These are phyloP conservation scores for Melanotus villosus DNA, from an alignment of 2,888 invertebrate genomes.

Conservation along the genomic window DNA sequence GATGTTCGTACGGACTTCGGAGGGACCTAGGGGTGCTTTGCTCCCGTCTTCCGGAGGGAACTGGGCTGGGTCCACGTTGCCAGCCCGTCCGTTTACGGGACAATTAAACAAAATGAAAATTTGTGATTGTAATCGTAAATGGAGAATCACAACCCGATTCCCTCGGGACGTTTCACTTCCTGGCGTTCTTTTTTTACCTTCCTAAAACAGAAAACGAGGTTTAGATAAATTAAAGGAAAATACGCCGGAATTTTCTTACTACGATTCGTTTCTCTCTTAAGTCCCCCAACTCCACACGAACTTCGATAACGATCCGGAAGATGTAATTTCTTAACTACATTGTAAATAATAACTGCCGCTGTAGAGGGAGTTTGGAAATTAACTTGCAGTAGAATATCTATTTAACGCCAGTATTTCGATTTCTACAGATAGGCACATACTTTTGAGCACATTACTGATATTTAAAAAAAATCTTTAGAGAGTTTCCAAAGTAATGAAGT, in stretches of 20 bases:
- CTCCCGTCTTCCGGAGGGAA: slow-evolving; percentile 39
- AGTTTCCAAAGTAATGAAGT: too few species aligned
- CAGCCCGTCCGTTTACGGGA: slow-evolving; percentile 48
- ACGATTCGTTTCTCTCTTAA: neutral
- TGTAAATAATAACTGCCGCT: neutral
- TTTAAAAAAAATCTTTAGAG: too few species aligned
- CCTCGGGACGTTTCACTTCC: neutral
- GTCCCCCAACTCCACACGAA: neutral
- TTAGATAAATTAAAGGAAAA: neutral
- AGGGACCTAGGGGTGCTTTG: slow-evolving; percentile 50
- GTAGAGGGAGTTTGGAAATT: neutral
- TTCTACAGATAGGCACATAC: too few species aligned
- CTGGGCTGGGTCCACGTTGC: slow-evolving; percentile 42
- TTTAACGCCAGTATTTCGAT: neutral
- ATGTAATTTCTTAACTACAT: slow-evolving; percentile 25
- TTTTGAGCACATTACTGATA: too few species aligned
- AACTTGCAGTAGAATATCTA: neutral
- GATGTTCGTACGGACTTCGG: slow-evolving; percentile 61
- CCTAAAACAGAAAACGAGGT: neutral
- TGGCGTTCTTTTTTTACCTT: neutral
- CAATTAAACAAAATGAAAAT: slow-evolving; percentile 44
- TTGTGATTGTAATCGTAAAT: slow-evolving; percentile 44
- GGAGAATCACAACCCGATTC: slow-evolving; percentile 10
- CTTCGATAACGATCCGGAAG: slow-evolving; percentile 30
- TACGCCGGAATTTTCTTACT: slow-evolving; percentile 5